Base-by-base conservation (phyloP, 2,113 vertebrate genomes). In the Casuarius casuarius region DNA sequence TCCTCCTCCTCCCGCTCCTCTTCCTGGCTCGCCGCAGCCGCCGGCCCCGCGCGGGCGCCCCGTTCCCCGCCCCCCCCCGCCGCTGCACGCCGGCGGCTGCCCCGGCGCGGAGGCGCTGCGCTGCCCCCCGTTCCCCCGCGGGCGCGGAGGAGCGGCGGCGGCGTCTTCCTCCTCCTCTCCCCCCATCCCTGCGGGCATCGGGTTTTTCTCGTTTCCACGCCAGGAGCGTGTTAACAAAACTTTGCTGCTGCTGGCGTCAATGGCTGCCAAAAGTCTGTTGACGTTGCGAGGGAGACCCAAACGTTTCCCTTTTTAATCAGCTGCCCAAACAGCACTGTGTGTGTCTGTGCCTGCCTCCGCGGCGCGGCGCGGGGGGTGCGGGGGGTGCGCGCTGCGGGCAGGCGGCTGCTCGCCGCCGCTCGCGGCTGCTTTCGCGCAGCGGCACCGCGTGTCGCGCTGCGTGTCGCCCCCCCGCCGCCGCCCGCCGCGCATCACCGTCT, bases 391-490 rank as follows among this genome's bases (percentile, higher is more conserved):
- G 44, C 77, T 42, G 49, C 54, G 84, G 73, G 91, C 97, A 97
- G 97, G 97, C 97, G 92, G 87, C 94, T 97, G 92, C 96, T 95
- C 96, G 96, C 94, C 80, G 91, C 87, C 92, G 95, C 90, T 94
- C 90, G 70, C 89, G 89, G 95, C 94, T 96, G 96, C 94, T 90
- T 97, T 96, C 92, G 89, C 92, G 88, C 77, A 80, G 74, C 88
- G 93, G 89, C 80, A 54, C 82, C 79, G 93, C 61, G 72, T 78
- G 90, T 88, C 8, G 72, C 56, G 65, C 21, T 95, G 62, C 73
- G 87, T 56, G 79, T 85, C 89, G 38, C 63, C 48, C 18, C 35
- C 44, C 21, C 23, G 3, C 9, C 15, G 8, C 25, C 9, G 33
- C 22, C 67, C 68, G 70, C 81, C 73, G 71, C 70, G 89, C 83